Evolutionary conservation across 2,797 vertebrate genomes (phyloP), one percentile per base, ranked within the genome.

Genomic region (Spinus pinus): DNA sequence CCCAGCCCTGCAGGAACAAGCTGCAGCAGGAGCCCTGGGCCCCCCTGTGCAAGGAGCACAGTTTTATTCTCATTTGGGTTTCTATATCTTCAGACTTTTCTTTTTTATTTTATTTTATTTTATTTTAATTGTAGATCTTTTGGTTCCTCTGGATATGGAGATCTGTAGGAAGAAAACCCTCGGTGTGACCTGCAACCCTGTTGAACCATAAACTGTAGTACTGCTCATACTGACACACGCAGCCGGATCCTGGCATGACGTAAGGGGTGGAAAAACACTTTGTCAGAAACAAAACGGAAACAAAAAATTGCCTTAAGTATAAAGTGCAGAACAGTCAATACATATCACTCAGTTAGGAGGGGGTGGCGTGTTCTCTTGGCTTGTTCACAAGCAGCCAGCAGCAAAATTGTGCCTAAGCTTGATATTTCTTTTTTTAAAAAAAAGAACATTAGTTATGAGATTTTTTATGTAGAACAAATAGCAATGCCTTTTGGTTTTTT

Each of bases 361-460:
- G 93, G 96, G 93, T 67, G 93, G 95, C 82, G 53, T 86, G 92
- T 86, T 73, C 80, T 87, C 93, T 94, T 95, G 96, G 97, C 97
- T 97, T 95, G 91, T 92, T 95, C 96, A 95, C 93, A 88, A 86
- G 90, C 90, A 97, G 97, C 97, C 97, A 95, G 96, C 97, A 97
- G 97, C 97, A 97, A 96, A 97, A 96, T 98, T 88, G 98, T 98
- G 98, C 98, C 98, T 98, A 98, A 87, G 97, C 97, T 64, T 97
- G 82, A 90, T 95, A 89, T 96, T 97, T 97, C 96, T 97, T 96
- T 97, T 97, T 98, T 97, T 5, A 47, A 91, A 97, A 96, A 95
- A 96, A 97, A 96, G 94, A 97, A 97, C 92, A 79, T 98, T 98
- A 98, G 98, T 97, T 97, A 97, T 31, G 81, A 97, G 96, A 93